Base-by-base conservation (phyloP, 2,113 vertebrate genomes). In the Osmerus eperlanus region DNA sequence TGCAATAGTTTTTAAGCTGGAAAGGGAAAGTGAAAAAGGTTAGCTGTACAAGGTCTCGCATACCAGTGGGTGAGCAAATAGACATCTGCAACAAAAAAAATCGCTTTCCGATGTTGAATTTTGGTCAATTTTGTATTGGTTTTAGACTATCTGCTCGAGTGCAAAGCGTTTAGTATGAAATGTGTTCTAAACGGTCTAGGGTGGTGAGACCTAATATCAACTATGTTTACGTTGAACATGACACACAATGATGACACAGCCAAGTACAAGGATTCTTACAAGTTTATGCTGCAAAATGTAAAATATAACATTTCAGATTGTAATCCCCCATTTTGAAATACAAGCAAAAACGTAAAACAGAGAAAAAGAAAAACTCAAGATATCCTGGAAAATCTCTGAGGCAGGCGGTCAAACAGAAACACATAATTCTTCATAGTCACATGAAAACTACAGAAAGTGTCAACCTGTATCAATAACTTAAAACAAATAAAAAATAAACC, bases 391-490 rank as follows among this genome's bases (percentile, higher is more conserved):
- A 83, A 91, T 86, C 89, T 83, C 84, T 87, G 90, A 91, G 87
- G 75, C 70, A 84, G 79, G 87, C 78, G 60, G 58, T 91, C 88
- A 89, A 92, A 81, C 68, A 80, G 75, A 86, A 85, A 92, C 90
- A 89, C 83, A 93, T 90, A 92, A 92, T 90, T 94, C 84, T 90
- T 92, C 87, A 94, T 95, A 78, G 93, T 93, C 92, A 93, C 69
- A 90, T 89, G 91, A 89, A 81, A 81, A 86, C 82, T 82, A 79
- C 80, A 87, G 83, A 70, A 78, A 79, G 75, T 59, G 78, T 78
- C 71, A 67, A 74, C 78, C 77, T 92, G 91, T 70, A 94, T 93
- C 94, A 97, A 97, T 96, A 97, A 96, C 89, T 96, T 96, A 95
- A 95, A 91, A 89, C 75, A 81, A 81, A 84, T 84, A 86, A 88